Base-by-base conservation (phyloP, 2,113 vertebrate genomes). In the Copsychus sechellarum region DNA sequence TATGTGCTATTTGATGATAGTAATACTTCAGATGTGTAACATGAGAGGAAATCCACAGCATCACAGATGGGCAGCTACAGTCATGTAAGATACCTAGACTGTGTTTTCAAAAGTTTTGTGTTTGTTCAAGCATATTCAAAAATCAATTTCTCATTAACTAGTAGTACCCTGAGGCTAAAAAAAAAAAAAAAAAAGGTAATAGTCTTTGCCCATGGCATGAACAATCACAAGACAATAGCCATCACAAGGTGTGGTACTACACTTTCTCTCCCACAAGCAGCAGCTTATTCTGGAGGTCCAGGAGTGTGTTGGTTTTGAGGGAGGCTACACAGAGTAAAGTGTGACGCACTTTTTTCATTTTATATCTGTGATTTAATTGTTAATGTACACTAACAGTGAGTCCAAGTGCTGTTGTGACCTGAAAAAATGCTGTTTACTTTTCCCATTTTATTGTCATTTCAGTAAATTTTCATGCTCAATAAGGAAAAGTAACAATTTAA, bases 401-500 rank as follows among this genome's bases (percentile, higher is more conserved):
- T 92, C 71, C 48, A 84, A 87, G n/a, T 15, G 8, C 21, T 57
- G 36, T 31, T 88, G 72, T 71, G 71, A 86, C 57, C 60, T 70
- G 42, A 53, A 91, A 83, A 90, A 60, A 88, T 67, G 11, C 53
- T 89, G 29, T 88, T 91, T 90, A 60, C 31, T 92, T 84, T 88
- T 86, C 65, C 2, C 5, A 54, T 56, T 83, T 92, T 47, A 31
- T 57, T 83, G 34, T 73, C 57, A 81, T 57, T 64, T 58, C 53
- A 38, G 60, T 83, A 81, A 91, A 92, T 96, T 91, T 93, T 89
- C 76, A 91, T 58, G 42, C 20, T 86, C 19, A 0, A 24, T 77
- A 85, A 80, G 65, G 53, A 88, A 79, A 94, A 91, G 42, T 81
- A 93, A 57, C 45, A 90, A 77, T 94, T 94, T 79, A 77, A 72